Evolutionary conservation across 2,113 vertebrate genomes (phyloP).

Genomic region (Aegypius monachus): DNA sequence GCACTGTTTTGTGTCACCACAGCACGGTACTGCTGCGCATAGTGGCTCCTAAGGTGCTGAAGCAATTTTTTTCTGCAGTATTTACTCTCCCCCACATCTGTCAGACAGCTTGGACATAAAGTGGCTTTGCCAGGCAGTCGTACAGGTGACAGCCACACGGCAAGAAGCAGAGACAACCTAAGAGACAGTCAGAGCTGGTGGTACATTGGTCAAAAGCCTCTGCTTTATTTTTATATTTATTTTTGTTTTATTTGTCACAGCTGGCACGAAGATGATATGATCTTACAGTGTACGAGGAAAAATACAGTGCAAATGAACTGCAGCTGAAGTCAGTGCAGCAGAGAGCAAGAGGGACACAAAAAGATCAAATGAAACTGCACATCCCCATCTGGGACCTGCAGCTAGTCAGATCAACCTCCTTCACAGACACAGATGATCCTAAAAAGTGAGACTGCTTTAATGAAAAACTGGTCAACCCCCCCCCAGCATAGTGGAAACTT

Average conservation of each 20-base stretch:
- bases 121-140: background rate
- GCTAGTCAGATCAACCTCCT: background rate
- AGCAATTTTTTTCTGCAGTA: background rate
- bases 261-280: background rate
- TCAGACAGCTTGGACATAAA: background rate
- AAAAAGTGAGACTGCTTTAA: background rate
- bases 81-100: background rate
- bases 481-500: background rate
- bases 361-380: background rate
- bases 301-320: background rate
- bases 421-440: background rate
- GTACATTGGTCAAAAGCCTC: background rate
- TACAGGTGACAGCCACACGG: background rate
- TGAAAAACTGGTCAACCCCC: background rate
- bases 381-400: background rate
- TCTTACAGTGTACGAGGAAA: background rate
- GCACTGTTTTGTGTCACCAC: background rate
- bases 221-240: background rate
- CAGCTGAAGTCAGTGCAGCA: background rate
- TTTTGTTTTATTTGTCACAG: background rate
- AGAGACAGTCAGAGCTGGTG: background rate
- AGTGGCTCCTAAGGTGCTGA: background rate
- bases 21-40: accelerated
- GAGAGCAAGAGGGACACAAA: background rate
- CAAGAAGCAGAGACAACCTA: background rate